Conservation (phyloP, 2,113 vertebrate genomes). For the Rhabdomys dilectus region DNA sequence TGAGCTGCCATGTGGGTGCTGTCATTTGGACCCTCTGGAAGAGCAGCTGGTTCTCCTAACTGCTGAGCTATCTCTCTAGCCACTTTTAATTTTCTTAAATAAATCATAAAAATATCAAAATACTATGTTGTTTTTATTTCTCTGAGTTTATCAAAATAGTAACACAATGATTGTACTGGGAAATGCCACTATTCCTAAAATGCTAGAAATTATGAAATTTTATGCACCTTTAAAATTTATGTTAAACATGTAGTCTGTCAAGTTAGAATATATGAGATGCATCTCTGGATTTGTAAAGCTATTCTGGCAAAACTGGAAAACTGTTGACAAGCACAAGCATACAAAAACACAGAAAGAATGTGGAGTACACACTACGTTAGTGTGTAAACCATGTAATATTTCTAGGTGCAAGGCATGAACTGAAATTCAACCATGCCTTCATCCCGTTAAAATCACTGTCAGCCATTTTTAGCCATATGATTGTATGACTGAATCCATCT, state of each 20-base stretch:
- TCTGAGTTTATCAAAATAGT: not conserved
- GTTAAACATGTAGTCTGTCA: not conserved
- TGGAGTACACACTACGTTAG: not conserved
- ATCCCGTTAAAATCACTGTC: not conserved
- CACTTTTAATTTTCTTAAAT: not conserved
- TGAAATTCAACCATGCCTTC: not conserved
- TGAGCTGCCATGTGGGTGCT: not conserved
- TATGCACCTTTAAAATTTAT: not conserved
- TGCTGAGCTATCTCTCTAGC: not conserved
- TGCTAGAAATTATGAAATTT: not conserved
- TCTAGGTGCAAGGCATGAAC: not conserved
- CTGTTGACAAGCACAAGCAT: no score
- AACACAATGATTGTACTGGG: not conserved
- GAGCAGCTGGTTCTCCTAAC: not conserved
- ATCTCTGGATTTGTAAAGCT: not conserved
- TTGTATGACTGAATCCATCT: not conserved
- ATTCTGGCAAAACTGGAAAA: not conserved
- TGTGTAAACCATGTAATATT: not conserved
- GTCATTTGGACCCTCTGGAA: not conserved
- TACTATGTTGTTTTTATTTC: not conserved
- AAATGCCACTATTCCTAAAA: constrained; percentile 14
- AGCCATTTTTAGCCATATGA: not conserved
- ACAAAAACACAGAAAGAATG: not conserved
- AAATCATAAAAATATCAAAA: not conserved
- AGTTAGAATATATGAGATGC: not conserved